phyloP scores from a whole-genome alignment of 2,797 vertebrate genomes.

The Telmatherina bonti region DNA sequence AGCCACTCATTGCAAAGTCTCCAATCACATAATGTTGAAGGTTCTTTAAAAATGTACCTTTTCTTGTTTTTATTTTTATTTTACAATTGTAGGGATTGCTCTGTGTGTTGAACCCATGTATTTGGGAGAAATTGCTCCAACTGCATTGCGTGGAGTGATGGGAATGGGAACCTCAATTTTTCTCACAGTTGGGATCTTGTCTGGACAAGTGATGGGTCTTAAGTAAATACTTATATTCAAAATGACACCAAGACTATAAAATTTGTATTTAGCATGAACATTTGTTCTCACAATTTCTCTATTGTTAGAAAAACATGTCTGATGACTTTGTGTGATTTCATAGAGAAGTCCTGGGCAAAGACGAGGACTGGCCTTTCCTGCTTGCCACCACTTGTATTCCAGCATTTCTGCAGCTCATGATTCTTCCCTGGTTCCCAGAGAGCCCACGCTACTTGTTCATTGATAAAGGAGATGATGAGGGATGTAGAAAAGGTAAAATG shows the following conservation, averaged over 20 bases:
- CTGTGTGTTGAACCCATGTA: constrained; percentile 90
- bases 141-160: constrained; percentile 85
- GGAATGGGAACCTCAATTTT: constrained; percentile 89
- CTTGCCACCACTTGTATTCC: constrained; percentile 89
- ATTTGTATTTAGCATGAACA: neutral
- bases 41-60: neutral
- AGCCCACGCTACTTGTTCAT: constrained; percentile 92
- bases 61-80: constrained; percentile 11
- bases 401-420: constrained; percentile 88
- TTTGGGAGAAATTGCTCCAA: constrained; percentile 89
- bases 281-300: neutral
- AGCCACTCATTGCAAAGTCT: neutral
- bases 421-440: constrained; percentile 92
- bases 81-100: constrained; percentile 79
- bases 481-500: constrained; percentile 77
- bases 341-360: constrained; percentile 88
- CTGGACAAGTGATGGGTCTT: constrained; percentile 90
- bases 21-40: neutral
- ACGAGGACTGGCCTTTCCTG: constrained; percentile 85
- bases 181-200: constrained; percentile 88
- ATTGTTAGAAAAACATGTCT: neutral
- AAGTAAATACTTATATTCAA: constrained; percentile 67
- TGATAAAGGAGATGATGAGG: constrained; percentile 84
- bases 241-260: neutral
- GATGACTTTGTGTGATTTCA: constrained; percentile 34